phyloP scores from a whole-genome alignment of 2,113 vertebrate species.

The Microtus richardsoni region DNA sequence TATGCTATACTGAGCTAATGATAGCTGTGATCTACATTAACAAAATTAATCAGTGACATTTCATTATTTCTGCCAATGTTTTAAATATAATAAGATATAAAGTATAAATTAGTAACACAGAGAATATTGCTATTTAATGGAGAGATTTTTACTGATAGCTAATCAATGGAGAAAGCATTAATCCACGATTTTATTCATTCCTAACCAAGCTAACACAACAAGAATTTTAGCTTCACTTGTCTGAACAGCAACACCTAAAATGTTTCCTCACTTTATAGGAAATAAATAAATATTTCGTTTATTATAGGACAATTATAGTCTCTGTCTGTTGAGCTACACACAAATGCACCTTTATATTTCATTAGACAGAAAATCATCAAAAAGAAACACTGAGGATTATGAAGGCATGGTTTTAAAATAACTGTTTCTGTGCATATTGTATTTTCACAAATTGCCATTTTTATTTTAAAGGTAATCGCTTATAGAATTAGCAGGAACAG shows the following conservation, averaged over 20 bases:
- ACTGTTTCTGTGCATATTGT: conserved; percentile 14
- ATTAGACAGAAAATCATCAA: conserved; percentile 68
- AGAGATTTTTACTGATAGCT: conserved; percentile 42
- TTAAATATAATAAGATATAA: conserved; percentile 38
- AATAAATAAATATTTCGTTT: conserved; percentile 54
- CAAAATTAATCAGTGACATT: conserved; percentile 30
- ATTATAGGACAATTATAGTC: conserved; percentile 54
- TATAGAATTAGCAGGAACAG: conserved; percentile 44
- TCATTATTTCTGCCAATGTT: conserved; percentile 53
- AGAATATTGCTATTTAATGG: not conserved
- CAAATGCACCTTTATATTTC: conserved; percentile 64
- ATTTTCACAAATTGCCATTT: conserved; percentile 59
- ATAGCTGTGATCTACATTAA: conserved; percentile 41
- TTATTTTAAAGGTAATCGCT: conserved; percentile 61
- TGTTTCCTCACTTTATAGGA: conserved; percentile 54
- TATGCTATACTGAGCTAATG: conserved; percentile 20
- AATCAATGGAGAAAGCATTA: conserved; percentile 38
- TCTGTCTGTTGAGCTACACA: conserved; percentile 31
- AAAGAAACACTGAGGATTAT: conserved; percentile 63
- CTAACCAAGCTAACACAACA: conserved; percentile 33
- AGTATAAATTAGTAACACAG: not conserved
- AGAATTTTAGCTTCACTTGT: conserved; percentile 54
- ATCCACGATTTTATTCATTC: conserved; percentile 28
- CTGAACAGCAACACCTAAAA: conserved; percentile 50
- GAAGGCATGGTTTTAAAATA: conserved; percentile 61